phyloP scores from a whole-genome alignment of 2,113 vertebrate genomes.

The Heloderma charlesbogerti region DNA sequence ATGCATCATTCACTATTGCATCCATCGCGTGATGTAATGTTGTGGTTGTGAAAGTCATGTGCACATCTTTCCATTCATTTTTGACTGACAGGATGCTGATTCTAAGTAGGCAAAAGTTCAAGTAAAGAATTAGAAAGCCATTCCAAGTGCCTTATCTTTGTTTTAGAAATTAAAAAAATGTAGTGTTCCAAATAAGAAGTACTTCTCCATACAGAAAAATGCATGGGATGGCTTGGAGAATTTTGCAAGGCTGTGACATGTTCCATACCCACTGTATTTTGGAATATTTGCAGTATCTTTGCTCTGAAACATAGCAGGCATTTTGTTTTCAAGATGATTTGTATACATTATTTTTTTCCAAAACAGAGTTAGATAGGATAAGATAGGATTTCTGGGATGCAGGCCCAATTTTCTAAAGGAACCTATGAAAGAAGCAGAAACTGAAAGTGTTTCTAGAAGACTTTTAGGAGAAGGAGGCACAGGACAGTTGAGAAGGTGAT shows the following conservation, averaged over 20 bases:
- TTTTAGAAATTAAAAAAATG: slow-evolving; percentile 5
- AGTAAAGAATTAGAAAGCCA: slow-evolving; percentile 18
- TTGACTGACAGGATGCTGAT: slow-evolving; percentile 42
- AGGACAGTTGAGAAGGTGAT: slow-evolving; percentile 10
- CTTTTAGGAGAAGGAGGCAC: slow-evolving; percentile 8
- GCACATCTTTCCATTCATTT: slow-evolving; percentile 41
- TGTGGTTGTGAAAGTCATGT: slow-evolving; percentile 65
- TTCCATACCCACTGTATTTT: slow-evolving; percentile 31
- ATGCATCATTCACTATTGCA: slow-evolving; percentile 50
- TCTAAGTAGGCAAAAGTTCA: slow-evolving; percentile 57
- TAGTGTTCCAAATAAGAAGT: slow-evolving; percentile 17
- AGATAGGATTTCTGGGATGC: slow-evolving; percentile 31
- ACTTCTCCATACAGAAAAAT: not conserved
- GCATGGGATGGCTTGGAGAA: slow-evolving; percentile 18
- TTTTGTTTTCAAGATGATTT: slow-evolving; percentile 36
- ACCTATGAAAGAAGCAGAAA: slow-evolving; percentile 29
- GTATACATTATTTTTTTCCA: slow-evolving; percentile 31
- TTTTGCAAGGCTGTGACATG: not conserved
- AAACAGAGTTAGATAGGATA: slow-evolving; percentile 39
- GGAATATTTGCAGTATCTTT: slow-evolving; percentile 54
- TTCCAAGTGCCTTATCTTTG: not conserved
- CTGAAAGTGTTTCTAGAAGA: slow-evolving; percentile 27
- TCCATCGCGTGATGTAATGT: slow-evolving; percentile 58
- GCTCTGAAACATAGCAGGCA: slow-evolving; percentile 36
- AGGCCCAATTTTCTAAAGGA: not conserved